A percentile compares a stretch with the other conserved stretches of the same genome.
Evolutionary conservation across 1,140 invertebrate species (phyloP).

Genomic region (Neodiprion pinetum): DNA sequence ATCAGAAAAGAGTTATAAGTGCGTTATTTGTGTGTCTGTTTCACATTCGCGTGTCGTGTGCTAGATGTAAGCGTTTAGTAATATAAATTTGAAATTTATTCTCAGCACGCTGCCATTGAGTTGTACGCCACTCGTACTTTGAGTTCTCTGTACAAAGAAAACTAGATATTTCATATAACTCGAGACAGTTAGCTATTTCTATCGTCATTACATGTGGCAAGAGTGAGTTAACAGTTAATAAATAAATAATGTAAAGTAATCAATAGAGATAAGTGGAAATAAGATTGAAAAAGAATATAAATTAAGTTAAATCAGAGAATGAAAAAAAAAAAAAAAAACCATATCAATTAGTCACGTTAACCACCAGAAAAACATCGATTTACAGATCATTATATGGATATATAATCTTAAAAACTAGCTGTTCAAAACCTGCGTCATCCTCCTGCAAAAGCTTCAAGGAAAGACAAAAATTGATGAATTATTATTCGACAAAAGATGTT

Average conservation of each 20-base stretch:
- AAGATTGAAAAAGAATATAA: not conserved
- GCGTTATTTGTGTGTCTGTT: constrained; percentile 45
- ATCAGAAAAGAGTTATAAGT: constrained; percentile 35
- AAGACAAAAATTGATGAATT: constrained; percentile 58
- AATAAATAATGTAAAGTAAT: not conserved
- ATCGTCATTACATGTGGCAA: constrained; percentile 54
- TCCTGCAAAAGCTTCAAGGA: constrained; percentile 63
- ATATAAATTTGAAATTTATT: constrained; percentile 6
- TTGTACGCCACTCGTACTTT: not conserved
- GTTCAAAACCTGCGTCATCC: constrained; percentile 62
- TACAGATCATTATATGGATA: constrained; percentile 2
- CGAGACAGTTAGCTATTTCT: constrained; percentile 32
- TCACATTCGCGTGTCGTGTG: constrained; percentile 48
- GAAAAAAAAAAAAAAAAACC: too few relatives aligned
- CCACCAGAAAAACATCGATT: constrained; percentile 5
- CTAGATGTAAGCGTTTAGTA: not conserved
- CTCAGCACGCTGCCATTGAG: constrained; percentile 18
- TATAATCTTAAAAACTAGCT: constrained; percentile 57
- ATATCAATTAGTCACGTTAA: not conserved
- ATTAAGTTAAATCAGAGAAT: not conserved
- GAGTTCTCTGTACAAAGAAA: not conserved
- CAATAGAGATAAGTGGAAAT: constrained; percentile 39
- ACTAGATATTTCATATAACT: not conserved
- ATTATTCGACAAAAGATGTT: constrained; percentile 30
- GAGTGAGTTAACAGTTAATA: constrained; percentile 41